These are phyloP conservation scores for Meloidogyne floridensis DNA, from an alignment of 1,140 invertebrate species.

Conservation along the genomic window DNA sequence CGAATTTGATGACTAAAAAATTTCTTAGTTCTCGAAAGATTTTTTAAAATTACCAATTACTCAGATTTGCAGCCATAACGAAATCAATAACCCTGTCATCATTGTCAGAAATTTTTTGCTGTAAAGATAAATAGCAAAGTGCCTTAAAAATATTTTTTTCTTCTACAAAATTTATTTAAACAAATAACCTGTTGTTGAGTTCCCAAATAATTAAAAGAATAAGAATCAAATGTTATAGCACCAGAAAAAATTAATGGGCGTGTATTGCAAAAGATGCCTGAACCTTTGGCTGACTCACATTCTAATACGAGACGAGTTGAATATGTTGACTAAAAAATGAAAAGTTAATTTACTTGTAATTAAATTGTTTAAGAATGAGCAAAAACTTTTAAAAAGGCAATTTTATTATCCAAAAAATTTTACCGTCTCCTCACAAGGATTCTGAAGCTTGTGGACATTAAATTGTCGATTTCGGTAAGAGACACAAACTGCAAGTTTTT, in stretches of 20 bases:
- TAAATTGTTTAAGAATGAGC: neutral
- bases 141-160: neutral
- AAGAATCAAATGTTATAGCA: slow-evolving; percentile 14
- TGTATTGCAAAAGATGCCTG: slow-evolving; percentile 14
- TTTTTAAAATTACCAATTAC: slow-evolving; percentile 17
- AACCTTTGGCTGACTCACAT: slow-evolving; percentile 17
- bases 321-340: neutral
- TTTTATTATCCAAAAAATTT: too few relatives aligned
- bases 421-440: neutral
- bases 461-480: slow-evolving; percentile 18
- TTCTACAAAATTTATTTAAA: neutral
- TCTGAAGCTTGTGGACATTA: neutral
- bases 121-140: neutral
- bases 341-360: neutral
- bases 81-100: neutral
- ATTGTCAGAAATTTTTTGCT: slow-evolving; percentile 6
- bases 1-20: slow-evolving; percentile 24
- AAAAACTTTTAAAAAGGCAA: neutral
- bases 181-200: slow-evolving; percentile 7
- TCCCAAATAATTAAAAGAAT: slow-evolving; percentile 19
- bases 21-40: neutral
- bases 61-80: slow-evolving; percentile 14
- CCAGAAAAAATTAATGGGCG: slow-evolving; percentile 17
- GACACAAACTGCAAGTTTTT: slow-evolving; percentile 12
- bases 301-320: slow-evolving; percentile 13